Evolutionary conservation across 2,888 invertebrate genomes (phyloP).

Genomic region (Himalopsyche tibetana): DNA sequence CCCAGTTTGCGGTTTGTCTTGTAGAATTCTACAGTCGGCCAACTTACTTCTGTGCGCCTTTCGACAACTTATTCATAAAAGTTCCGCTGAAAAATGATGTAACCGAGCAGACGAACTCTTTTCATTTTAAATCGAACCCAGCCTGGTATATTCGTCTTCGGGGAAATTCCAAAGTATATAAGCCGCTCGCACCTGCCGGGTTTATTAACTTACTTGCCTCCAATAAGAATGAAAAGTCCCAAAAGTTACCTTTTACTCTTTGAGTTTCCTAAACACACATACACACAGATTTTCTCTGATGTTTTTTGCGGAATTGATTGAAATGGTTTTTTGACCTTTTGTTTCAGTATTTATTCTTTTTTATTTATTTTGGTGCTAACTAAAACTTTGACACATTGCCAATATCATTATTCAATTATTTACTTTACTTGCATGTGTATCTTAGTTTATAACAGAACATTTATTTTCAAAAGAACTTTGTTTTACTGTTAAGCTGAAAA

Average conservation of each 20-base stretch:
- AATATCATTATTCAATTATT: neutral
- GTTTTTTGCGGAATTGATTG: constrained; percentile 8
- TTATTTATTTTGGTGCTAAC: neutral
- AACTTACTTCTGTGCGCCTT: constrained; percentile 48
- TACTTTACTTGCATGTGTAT: neutral
- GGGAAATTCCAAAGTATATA: constrained; percentile 29
- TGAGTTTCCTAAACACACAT: constrained; percentile 26
- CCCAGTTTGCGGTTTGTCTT: constrained; percentile 28
- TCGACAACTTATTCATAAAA: constrained; percentile 57
- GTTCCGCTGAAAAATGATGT: constrained; percentile 60
- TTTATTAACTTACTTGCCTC: constrained; percentile 51
- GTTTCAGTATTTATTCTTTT: neutral
- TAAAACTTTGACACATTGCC: neutral
- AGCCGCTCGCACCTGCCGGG: constrained; percentile 51
- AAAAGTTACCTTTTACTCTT: constrained; percentile 10
- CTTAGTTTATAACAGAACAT: no score
- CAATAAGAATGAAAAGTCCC: constrained; percentile 15
- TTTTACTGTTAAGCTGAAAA: no score
- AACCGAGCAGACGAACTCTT: constrained; percentile 57
- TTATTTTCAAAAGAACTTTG: no score
- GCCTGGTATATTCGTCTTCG: constrained; percentile 8
- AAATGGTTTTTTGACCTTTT: constrained; percentile 12
- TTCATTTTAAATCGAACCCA: constrained; percentile 59
- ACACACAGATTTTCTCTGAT: constrained; percentile 14
- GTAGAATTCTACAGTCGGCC: neutral